Conservation (phyloP, 2,113 vertebrate genomes). For the Hypocryptadius cinnamomeus region DNA sequence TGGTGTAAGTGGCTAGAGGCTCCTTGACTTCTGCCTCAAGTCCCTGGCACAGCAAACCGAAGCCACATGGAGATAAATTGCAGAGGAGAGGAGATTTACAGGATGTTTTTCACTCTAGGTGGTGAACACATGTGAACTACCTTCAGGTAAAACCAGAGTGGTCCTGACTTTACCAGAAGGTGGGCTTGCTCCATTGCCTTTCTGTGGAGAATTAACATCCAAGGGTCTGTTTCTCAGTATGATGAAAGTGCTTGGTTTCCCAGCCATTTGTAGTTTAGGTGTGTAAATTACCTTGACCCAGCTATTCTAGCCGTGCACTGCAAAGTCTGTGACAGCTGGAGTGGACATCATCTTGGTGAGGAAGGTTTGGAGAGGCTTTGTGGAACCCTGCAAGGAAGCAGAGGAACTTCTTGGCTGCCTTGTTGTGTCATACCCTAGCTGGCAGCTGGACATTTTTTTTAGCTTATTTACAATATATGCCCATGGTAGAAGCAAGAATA, state of each 20-base stretch:
- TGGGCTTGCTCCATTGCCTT: background rate
- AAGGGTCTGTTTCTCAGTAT: background rate
- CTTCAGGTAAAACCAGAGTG: background rate
- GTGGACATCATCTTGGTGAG: rapidly evolving
- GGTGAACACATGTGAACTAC: rapidly evolving
- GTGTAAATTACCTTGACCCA: background rate
- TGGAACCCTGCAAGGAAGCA: background rate
- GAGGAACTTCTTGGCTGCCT: background rate
- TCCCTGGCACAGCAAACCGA: background rate
- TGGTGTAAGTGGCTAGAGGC: background rate
- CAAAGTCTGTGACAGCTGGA: background rate
- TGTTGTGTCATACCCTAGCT: background rate
- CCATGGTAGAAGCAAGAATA: background rate
- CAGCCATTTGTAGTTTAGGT: background rate
- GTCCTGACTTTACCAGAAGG: background rate
- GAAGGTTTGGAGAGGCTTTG: background rate
- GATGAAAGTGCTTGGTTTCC: background rate
- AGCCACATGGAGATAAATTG: background rate
- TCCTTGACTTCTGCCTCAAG: background rate
- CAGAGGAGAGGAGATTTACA: background rate
- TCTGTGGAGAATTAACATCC: rapidly evolving
- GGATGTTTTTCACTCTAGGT: background rate
- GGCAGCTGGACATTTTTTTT: background rate
- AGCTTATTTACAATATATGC: background rate
- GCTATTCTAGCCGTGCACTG: background rate